These are phyloP conservation scores for Tetragonula carbonaria DNA, from an alignment of 2,888 invertebrate genomes.

Conservation along the genomic window DNA sequence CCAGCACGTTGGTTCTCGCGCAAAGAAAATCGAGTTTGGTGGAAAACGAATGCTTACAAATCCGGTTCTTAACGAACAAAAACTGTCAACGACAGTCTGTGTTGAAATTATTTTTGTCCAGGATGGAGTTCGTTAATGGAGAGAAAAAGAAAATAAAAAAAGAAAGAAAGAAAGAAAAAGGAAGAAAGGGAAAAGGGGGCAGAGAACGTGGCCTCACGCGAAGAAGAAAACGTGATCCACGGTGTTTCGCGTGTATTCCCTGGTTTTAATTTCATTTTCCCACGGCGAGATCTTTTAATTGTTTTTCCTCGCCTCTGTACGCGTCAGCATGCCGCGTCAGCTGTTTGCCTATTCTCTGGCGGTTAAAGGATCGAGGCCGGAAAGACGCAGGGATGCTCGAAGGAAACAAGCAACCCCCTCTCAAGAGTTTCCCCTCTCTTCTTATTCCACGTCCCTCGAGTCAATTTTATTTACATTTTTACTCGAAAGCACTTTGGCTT, in stretches of 20 bases:
- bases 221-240: slow-evolving; percentile 15
- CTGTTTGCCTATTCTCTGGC: neutral
- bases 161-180: neutral
- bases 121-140: slow-evolving; percentile 57
- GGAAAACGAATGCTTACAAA: slow-evolving; percentile 71
- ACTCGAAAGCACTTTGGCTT: slow-evolving; percentile 25
- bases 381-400: neutral
- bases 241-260: slow-evolving; percentile 8
- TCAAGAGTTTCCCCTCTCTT: neutral
- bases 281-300: slow-evolving; percentile 42
- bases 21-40: slow-evolving; percentile 69
- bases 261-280: slow-evolving; percentile 56
- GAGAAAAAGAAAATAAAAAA: slow-evolving; percentile 5
- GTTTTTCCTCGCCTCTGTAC: slow-evolving; percentile 18
- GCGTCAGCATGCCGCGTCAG: neutral
- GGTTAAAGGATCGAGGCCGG: slow-evolving; percentile 12
- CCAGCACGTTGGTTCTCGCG: slow-evolving; percentile 38
- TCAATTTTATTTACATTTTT: slow-evolving; percentile 56
- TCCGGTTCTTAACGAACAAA: slow-evolving; percentile 69
- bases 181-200: too few species aligned
- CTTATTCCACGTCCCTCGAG: slow-evolving; percentile 8
- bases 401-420: neutral
- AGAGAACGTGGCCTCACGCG: neutral
- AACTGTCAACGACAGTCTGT: slow-evolving; percentile 67
- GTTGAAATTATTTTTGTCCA: slow-evolving; percentile 64